Base-by-base conservation (phyloP, 2,797 vertebrate species). In the Garrulus glandarius region DNA sequence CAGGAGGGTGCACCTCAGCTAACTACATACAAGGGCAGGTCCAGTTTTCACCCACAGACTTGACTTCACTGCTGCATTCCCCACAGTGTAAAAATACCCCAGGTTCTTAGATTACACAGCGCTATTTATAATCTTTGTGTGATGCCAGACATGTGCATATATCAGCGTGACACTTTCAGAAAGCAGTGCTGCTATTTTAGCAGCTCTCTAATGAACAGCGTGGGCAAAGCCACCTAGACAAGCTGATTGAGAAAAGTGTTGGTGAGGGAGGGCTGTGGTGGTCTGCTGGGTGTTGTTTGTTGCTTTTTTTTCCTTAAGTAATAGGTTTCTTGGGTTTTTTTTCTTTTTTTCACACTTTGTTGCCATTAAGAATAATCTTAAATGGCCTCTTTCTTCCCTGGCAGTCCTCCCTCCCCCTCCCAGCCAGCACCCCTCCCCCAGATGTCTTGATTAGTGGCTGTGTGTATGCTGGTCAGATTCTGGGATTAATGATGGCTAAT, bases 401-500 rank as follows among this genome's bases (percentile, higher is more conserved):
- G 74, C 65, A 79, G 90, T 34, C 27, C 68, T 92, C 20, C 67
- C 63, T 71, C 67, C 49, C 47, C 34, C 47, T 57, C 36, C 27
- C 63, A 69, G 43, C 30, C 67, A 5, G 37, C 71, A 89, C 85
- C 82, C 89, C 87, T 91, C 87, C 90, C 93, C 96, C 98, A 99
- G 98, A 99, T 99, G 99, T 99, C 99, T 99, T 99, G 99, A 99
- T 99, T 99, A 99, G 98, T 97, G 98, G 98, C 98, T 98, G 97
- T 98, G 99, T 93, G 98, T 99, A 99, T 99, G 99, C 99, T 98
- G 99, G 99, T 99, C 99, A 99, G 99, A 99, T 99, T 98, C 98
- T 95, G 98, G 99, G 99, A 99, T 99, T 99, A 99, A 99, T 99
- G 99, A 99, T 98, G 98, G 99, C 99, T 99, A 99, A 99, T 99